Evolutionary conservation across 1,140 invertebrate species (phyloP), one percentile per base, ranked within the genome.

Genomic region (Apis cerana): DNA sequence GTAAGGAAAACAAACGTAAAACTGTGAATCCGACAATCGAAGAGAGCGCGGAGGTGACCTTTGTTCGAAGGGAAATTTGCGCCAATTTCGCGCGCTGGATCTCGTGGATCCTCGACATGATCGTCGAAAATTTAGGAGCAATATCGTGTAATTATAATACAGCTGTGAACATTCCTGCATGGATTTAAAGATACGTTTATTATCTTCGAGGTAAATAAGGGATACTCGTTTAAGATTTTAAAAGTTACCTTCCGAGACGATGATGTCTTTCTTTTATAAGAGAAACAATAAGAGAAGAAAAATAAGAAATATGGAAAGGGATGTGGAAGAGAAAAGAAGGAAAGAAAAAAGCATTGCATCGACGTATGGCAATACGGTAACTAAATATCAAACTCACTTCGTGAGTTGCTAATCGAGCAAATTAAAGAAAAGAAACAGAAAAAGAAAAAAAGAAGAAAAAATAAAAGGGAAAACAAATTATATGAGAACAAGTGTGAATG

Each of bases 111-210:
- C 62, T 64, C 43, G 54, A 19, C 48, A 80, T 72, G 61, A 69
- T 87, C 65, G 61, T 86, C 76, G 81, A 75, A 64, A 82, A 78
- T 50, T 74, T 88, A 88, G 77, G 85, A 88, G 85, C 86, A 88
- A 88, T 88, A 87, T 62, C 74, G 75, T 82, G 69, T 87, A 87
- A 84, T 64, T 83, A 23, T 86, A 89, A 81, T 76, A 65, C 81
- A 81, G 80, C 83, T 90, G 81, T 85, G 88, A 86, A 89, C 89
- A 90, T 90, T 90, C 89, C 89, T 86, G 74, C 77, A 79, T 83
- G 71, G 75, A 75, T 77, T 67, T 61, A 76, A 78, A 61, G 61
- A 50, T 58, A 62, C 71, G 62, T 58, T 70, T 84, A 77, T 71
- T 43, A 71, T 64, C 75, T 23, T 72, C 81, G 85, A 64, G 75